Conservation (phyloP, 2,888 invertebrate species). For the Acleris holmiana region DNA sequence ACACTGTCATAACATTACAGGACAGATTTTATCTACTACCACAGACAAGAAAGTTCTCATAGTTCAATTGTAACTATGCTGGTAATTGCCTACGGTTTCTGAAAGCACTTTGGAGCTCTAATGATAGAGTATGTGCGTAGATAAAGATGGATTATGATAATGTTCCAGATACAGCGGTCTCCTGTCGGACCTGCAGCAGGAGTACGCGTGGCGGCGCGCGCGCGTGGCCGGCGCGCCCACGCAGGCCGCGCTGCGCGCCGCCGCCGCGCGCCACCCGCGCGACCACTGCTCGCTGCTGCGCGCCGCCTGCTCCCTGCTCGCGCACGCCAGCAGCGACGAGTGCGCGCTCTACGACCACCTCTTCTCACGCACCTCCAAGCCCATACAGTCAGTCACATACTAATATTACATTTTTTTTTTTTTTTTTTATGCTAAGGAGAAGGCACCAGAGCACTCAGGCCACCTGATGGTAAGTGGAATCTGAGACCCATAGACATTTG, state of each 20-base stretch:
- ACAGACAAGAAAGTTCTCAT: no score
- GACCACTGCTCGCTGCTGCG: slow-evolving; percentile 91
- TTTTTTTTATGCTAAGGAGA: no score
- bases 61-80: no score
- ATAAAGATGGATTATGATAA: not conserved
- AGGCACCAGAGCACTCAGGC: no score
- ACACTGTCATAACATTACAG: no score
- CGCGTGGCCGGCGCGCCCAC: slow-evolving; percentile 89
- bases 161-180: slow-evolving; percentile 86
- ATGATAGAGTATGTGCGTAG: no score
- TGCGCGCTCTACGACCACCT: slow-evolving; percentile 69
- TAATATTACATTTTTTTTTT: no score
- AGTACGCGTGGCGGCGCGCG: slow-evolving; percentile 90
- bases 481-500: no score
- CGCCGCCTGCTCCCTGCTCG: slow-evolving; percentile 94
- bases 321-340: slow-evolving; percentile 98
- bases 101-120: no score
- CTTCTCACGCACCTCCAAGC: slow-evolving; percentile 2
- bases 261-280: slow-evolving; percentile 84
- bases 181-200: slow-evolving; percentile 91
- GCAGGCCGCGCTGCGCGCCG: slow-evolving; percentile 87
- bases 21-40: no score
- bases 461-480: no score
- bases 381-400: slow-evolving; percentile 24
- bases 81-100: no score